Base-by-base conservation (phyloP, 2,888 invertebrate genomes). In the Toxonevra muliebris region DNA sequence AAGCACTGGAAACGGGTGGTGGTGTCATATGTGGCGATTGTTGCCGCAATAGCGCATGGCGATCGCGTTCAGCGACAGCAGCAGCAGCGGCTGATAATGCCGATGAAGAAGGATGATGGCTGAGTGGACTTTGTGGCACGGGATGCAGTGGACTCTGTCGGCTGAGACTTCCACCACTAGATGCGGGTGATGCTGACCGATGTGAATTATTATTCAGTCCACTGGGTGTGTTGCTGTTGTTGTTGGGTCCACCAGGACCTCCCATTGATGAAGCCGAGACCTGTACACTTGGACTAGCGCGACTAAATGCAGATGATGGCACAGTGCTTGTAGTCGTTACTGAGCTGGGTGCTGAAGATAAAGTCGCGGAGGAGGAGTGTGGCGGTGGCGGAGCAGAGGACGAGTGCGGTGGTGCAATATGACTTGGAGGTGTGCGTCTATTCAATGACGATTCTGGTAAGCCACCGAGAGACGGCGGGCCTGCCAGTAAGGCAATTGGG, bases 11-110 rank as follows among this genome's bases (percentile, higher is more conserved):
- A 19, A 84, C 83, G n/a, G 85, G 85, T 3, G 86, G 86, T 13
- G 86, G 86, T 19, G 86, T 86, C 86, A 86, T 86, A 68, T 86
- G 86, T 48, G 86, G 86, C 20, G 86, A 86, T 74, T 86, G 86
- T 65, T 86, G 85, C 0, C 85, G 78, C 66, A 86, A 67, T 66
- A 86, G 69, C 2, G 85, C 84, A 67, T 86, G 85, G 12, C 85
- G 81, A 75, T 86, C 85, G 19, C 86, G 79, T 71, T 86, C 85
- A 43, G 85, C 86, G 12, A 84, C 85, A 7, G 86, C 84, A 4
- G 86, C 85, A n/a, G 86, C 85, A 1, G 85, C 85, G 8, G 86
- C 84, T 7, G 85, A 85, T 7, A 85, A 66, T 10, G 86, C 85
- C 11, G 84, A 82, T 2, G 86, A 84, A 11, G 86, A 85, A 15